Evolutionary conservation across 2,888 invertebrate species (phyloP), one percentile per base, ranked within the genome.

Genomic region (Apamea anceps): DNA sequence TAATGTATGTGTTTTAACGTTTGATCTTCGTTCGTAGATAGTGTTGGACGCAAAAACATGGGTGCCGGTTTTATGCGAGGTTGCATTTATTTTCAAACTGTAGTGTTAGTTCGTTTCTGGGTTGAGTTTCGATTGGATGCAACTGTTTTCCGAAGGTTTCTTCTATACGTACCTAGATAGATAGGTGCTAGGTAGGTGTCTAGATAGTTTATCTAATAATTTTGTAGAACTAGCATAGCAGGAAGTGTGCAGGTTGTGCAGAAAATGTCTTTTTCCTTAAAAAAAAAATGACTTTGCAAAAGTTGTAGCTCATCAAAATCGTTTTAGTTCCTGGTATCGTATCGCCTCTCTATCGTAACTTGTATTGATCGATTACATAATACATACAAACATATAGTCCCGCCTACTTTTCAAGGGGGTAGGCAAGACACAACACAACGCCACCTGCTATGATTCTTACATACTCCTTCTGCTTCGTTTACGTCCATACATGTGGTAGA

Each of bases 21-120:
- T 90, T 90, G 89, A 89, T 90, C 85, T 90, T 68, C 81, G 80
- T 63, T 77, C 74, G 70, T 67, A 89, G 90, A 87, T 84, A 85
- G 82, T 67, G 75, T 70, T 80, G 66, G 37, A 70, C 32, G 87
- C 68, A 85, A 85, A 85, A 85, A 85, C 87, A 85, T 87, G 62
- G 88, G 62, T 68, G 75, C 78, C 60, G 80, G 77, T 85, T 85
- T 86, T 81, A 81, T 85, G 74, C 70, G 77, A 75, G 75, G 78
- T 78, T 85, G 86, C 70, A 88, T 85, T 85, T 85, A 87, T 85
- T 88, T 85, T 85, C 18, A 68, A 80, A 85, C 37, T 66, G 72
- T 60, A 71, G 65, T 51, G 80, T 72, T 84, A 6, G 45, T 78
- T 73, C 0, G 62, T 21, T 84, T 73, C 77, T 86, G 83, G 84